Evolutionary conservation across 2,113 vertebrate species (phyloP).

Genomic region (Uria lomvia): DNA sequence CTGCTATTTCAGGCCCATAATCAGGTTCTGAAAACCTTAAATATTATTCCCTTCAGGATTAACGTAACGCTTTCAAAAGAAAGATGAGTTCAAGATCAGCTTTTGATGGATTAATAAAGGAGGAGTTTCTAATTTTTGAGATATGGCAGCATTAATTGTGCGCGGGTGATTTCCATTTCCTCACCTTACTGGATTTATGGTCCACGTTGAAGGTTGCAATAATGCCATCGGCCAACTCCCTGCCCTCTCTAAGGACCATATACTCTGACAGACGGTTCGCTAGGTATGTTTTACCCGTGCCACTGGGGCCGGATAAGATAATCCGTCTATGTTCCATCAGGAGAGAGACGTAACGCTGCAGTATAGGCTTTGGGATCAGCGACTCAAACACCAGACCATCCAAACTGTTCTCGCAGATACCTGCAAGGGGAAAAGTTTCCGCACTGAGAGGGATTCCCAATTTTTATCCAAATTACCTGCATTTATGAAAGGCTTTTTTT

Average conservation of each 20-base stretch:
- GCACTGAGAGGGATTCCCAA: not conserved
- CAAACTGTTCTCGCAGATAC: constrained; percentile 81
- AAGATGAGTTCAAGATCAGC: not conserved
- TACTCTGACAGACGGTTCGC: constrained; percentile 89
- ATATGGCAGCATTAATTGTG: fast-evolving
- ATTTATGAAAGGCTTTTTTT: not conserved
- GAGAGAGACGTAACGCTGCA: constrained; percentile 93
- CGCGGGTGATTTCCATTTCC: not conserved
- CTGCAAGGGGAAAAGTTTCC: constrained; percentile 58
- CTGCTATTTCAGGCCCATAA: not conserved
- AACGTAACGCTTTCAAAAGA: fast-evolving
- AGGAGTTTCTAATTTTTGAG: not conserved
- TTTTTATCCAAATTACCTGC: not conserved
- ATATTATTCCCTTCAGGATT: not conserved
- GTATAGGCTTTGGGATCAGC: constrained; percentile 90
- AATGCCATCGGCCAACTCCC: constrained; percentile 79
- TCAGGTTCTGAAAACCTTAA: not conserved
- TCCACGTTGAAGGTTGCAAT: constrained; percentile 95
- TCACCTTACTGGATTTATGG: constrained; percentile 98
- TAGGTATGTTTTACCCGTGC: constrained; percentile 93
- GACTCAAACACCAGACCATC: constrained; percentile 93
- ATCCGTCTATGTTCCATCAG: constrained; percentile 89
- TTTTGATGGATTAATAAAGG: not conserved
- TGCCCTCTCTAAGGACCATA: constrained; percentile 85
- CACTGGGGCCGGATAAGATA: constrained; percentile 93